These are phyloP conservation scores for Eremobia ochroleuca DNA, from an alignment of 2,888 invertebrate genomes.

Conservation along the genomic window DNA sequence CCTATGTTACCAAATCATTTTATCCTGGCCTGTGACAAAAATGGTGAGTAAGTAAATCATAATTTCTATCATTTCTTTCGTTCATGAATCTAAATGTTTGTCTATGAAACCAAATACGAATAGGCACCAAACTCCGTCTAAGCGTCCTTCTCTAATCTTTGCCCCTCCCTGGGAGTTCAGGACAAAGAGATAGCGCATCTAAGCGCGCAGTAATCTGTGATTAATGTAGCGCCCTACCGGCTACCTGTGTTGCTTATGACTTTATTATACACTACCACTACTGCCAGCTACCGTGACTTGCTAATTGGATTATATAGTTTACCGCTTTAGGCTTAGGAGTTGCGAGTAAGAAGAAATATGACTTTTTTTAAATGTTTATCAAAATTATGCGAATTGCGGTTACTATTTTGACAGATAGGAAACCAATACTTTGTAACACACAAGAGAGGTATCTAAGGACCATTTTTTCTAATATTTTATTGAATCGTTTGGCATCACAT, in stretches of 20 bases:
- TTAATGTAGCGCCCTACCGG: conserved; percentile 79
- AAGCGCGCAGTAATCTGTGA: conserved; percentile 83
- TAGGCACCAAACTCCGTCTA: conserved; percentile 43
- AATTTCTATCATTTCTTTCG: too few species aligned
- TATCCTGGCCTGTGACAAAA: too few species aligned
- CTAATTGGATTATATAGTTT: conserved; percentile 71
- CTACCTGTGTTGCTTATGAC: conserved; percentile 82
- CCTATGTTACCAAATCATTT: too few species aligned
- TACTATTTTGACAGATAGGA: background rate
- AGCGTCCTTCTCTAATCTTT: conserved; percentile 68
- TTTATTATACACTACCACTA: conserved; percentile 75
- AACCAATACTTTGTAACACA: background rate
- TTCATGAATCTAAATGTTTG: too few species aligned
- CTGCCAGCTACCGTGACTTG: conserved; percentile 62
- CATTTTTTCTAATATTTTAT: background rate
- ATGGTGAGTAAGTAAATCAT: too few species aligned
- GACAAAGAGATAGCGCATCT: conserved; percentile 81
- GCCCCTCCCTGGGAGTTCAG: conserved; percentile 81
- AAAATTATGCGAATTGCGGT: background rate
- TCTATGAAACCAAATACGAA: background rate
- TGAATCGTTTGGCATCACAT: background rate
- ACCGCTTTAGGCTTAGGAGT: conserved; percentile 9
- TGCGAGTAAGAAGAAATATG: background rate
- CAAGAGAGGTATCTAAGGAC: background rate
- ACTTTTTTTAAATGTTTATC: background rate